Percentiles rank a stretch among this genome's conserved stretches.
Conservation (phyloP, 2,888 invertebrate species). For the Drosophila anceps region DNA sequence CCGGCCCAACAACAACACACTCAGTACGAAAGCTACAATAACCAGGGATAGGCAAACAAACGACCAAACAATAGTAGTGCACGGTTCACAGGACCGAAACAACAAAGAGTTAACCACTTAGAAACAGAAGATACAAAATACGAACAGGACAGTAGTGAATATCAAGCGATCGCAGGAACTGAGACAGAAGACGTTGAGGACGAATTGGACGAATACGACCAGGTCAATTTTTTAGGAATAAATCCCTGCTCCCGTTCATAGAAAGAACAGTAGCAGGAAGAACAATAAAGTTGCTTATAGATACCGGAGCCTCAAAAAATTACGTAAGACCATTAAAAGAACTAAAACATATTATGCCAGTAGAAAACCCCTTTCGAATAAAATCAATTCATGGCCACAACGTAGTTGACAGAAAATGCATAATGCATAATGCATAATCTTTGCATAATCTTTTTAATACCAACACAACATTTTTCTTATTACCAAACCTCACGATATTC, state of each 20-base stretch:
- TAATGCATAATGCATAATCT: no score
- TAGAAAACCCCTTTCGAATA: not conserved
- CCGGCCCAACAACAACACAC: not conserved
- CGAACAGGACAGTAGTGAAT: not conserved
- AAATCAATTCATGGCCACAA: not conserved
- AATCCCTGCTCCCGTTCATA: not conserved
- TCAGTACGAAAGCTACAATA: not conserved
- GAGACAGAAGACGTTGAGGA: no score
- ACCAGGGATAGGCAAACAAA: not conserved
- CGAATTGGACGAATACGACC: no score
- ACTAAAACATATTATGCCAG: not conserved
- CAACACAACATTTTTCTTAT: no score
- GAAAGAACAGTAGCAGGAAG: not conserved
- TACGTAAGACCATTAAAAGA: not conserved
- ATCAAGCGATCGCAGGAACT: not conserved
- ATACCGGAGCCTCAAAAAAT: not conserved
- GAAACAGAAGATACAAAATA: not conserved
- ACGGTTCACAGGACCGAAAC: not conserved
- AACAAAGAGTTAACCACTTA: not conserved
- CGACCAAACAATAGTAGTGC: not conserved
- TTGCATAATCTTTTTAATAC: not conserved
- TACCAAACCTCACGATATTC: no score
- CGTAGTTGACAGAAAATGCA: not conserved
- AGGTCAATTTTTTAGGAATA: not conserved
- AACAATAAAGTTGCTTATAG: not conserved